phyloP scores from a whole-genome alignment of 2,113 vertebrate species.

The Rhinolophus sinicus region DNA sequence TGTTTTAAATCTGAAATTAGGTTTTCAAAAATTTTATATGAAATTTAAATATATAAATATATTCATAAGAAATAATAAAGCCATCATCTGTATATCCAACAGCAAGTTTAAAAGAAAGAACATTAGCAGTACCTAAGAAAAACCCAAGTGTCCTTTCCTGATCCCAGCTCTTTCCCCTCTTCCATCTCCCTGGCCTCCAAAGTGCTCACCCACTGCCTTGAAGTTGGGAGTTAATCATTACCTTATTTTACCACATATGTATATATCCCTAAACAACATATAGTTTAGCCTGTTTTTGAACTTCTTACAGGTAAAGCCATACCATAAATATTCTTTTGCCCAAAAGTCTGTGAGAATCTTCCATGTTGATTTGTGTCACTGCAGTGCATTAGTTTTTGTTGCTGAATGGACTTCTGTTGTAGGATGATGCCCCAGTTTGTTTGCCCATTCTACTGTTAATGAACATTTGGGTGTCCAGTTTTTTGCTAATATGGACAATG shows the following conservation, averaged over 20 bases:
- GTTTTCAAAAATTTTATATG: not conserved
- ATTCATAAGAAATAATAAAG: constrained; percentile 6
- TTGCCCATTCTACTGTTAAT: not conserved
- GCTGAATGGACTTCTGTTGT: not conserved
- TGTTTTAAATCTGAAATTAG: not conserved
- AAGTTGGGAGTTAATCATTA: not conserved
- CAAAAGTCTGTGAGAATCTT: not conserved
- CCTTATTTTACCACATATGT: not conserved
- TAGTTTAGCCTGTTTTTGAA: not conserved
- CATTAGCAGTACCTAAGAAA: not conserved
- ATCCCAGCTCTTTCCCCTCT: not conserved
- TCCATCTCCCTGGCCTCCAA: not conserved
- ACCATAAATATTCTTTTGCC: not conserved
- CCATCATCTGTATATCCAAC: not conserved
- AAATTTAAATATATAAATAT: not conserved
- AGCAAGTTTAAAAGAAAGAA: not conserved
- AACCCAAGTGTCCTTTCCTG: not conserved
- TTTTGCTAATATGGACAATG: not conserved
- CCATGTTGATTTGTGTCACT: not conserved
- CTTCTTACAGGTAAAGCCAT: not conserved
- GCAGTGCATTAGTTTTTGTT: not conserved
- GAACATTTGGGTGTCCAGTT: not conserved
- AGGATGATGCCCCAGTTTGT: not conserved
- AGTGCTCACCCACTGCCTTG: not conserved
- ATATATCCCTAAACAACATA: not conserved